Conservation (phyloP, 2,888 invertebrate species). For the Eupithecia centaureata region DNA sequence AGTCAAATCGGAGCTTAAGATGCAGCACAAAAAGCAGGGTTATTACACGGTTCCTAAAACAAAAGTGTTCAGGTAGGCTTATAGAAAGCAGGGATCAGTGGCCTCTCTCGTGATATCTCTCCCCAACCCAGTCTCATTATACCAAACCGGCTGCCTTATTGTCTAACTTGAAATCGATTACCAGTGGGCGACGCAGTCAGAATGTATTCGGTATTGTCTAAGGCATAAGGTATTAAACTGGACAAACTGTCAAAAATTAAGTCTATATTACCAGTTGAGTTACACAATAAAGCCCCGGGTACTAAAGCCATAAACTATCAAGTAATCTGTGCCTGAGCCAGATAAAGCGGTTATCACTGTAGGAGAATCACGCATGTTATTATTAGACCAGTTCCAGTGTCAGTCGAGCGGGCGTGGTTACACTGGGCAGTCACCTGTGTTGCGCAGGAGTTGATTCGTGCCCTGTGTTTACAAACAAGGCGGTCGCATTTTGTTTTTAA, state of each 20-base stretch:
- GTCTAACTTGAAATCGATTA: too few relatives aligned
- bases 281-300: too few relatives aligned
- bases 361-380: slow-evolving; percentile 33
- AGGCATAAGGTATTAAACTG: too few relatives aligned
- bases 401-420: slow-evolving; percentile 38
- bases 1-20: too few relatives aligned
- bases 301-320: neutral
- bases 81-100: neutral
- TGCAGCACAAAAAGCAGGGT: too few relatives aligned
- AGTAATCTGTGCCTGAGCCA: slow-evolving; percentile 24
- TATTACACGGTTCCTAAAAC: neutral
- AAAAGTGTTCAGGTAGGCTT: neutral
- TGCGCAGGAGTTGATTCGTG: slow-evolving; percentile 24
- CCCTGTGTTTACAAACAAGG: slow-evolving; percentile 33
- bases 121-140: neutral
- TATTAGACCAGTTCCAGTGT: slow-evolving; percentile 36
- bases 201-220: too few relatives aligned
- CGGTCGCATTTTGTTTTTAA: slow-evolving; percentile 8
- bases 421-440: slow-evolving; percentile 18
- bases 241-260: too few relatives aligned
- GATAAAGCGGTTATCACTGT: slow-evolving; percentile 37
- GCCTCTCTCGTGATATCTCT: neutral
- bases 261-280: too few relatives aligned
- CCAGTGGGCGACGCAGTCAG: too few relatives aligned
- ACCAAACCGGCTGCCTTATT: too few relatives aligned